Evolutionary conservation across 2,113 vertebrate genomes (phyloP).

Genomic region (Aplodontia rufa): DNA sequence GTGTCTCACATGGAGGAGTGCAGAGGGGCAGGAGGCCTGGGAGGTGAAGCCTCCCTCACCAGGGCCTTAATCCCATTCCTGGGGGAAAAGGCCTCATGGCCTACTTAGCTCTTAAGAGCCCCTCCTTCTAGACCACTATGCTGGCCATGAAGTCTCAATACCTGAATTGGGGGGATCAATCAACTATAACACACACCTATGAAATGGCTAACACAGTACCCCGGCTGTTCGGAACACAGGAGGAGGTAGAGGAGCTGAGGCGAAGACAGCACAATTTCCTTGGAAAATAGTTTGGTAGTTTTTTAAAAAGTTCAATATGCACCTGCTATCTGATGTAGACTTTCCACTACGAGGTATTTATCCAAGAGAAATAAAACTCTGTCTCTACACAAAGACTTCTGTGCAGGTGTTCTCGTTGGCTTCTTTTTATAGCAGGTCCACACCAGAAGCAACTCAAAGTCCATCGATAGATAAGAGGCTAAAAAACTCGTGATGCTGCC

Average conservation of each 20-base stretch:
- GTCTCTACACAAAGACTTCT: neutral
- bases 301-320: too few species aligned
- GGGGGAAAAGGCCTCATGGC: neutral
- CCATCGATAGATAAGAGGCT: neutral
- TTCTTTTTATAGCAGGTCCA: neutral
- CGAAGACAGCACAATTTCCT: too few species aligned
- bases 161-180: neutral
- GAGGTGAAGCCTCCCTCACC: neutral
- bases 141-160: neutral
- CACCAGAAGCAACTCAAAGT: neutral
- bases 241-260: neutral
- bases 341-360: neutral
- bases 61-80: neutral
- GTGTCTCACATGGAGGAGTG: neutral
- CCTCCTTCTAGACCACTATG: neutral
- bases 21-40: neutral
- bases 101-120: neutral
- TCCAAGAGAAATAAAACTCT: neutral
- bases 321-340: too few species aligned
- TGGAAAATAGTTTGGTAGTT: too few species aligned
- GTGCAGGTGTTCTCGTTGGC: too few species aligned
- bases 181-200: neutral
- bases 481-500: neutral
- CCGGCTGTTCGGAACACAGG: neutral
- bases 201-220: neutral